A percentile compares a stretch with the other conserved stretches of the same genome.
Evolutionary conservation across 2,888 invertebrate species (phyloP).

Genomic region (Sipha maydis): DNA sequence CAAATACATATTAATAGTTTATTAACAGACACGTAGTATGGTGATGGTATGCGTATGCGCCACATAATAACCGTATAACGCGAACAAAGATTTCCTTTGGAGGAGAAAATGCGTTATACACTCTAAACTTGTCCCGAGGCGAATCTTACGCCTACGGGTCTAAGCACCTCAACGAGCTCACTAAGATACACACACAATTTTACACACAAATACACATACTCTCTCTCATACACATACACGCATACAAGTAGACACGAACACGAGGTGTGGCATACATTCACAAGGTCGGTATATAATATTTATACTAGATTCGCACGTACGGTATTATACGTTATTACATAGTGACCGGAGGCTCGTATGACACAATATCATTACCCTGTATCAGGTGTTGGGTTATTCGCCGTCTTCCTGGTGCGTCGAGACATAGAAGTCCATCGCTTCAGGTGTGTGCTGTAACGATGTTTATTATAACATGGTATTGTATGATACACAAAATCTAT

Average conservation of each 20-base stretch:
- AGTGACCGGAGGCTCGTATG: neutral
- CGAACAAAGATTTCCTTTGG: neutral
- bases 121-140: neutral
- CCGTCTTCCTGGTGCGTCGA: conserved; percentile 34
- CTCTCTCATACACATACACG: neutral
- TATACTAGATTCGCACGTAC: neutral
- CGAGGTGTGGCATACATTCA: conserved; percentile 40
- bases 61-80: neutral
- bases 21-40: neutral
- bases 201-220: too few relatives aligned
- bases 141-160: conserved; percentile 42
- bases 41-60: neutral
- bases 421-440: neutral
- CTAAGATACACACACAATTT: neutral
- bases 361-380: neutral
- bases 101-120: neutral
- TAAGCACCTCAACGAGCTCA: neutral
- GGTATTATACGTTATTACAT: neutral
- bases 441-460: neutral
- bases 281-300: neutral
- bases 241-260: neutral
- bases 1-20: neutral
- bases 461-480: neutral
- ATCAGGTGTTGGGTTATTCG: conserved; percentile 26
- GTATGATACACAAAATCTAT: neutral